Percentiles rank a stretch among this genome's conserved stretches.
Conservation (phyloP, 2,797 vertebrate genomes). For the Lindbergichthys nudifrons region DNA sequence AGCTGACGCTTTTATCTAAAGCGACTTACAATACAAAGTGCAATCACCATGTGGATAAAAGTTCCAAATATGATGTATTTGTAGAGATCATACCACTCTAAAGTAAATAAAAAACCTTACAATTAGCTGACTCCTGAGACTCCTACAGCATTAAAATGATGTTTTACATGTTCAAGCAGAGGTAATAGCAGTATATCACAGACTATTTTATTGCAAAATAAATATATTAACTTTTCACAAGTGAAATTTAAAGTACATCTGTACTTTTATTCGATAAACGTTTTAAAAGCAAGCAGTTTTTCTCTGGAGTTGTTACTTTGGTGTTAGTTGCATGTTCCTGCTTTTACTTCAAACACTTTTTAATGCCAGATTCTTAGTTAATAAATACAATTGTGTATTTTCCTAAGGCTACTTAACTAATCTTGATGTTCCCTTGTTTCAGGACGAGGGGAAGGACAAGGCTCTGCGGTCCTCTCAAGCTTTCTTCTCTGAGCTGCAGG, state of each 20-base stretch:
- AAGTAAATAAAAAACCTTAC: background rate
- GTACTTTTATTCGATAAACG: background rate
- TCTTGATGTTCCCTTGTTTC: conserved; percentile 28
- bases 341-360: background rate
- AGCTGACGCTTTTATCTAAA: too few relatives aligned
- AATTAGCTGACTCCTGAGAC: background rate
- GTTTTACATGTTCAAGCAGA: background rate
- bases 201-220: background rate
- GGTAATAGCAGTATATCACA: background rate
- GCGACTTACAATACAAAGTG: too few relatives aligned
- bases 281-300: background rate
- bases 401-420: background rate
- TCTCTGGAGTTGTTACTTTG: background rate
- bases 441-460: conserved; percentile 97
- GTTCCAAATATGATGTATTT: too few relatives aligned
- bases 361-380: background rate
- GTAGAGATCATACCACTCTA: background rate
- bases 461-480: conserved; percentile 93
- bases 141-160: background rate
- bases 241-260: background rate
- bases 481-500: conserved; percentile 97
- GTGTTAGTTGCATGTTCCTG: conserved; percentile 14
- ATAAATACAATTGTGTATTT: background rate
- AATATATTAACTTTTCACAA: background rate
- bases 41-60: too few relatives aligned